phyloP scores from a whole-genome alignment of 2,113 vertebrate species.

The Crypturellus undulatus region DNA sequence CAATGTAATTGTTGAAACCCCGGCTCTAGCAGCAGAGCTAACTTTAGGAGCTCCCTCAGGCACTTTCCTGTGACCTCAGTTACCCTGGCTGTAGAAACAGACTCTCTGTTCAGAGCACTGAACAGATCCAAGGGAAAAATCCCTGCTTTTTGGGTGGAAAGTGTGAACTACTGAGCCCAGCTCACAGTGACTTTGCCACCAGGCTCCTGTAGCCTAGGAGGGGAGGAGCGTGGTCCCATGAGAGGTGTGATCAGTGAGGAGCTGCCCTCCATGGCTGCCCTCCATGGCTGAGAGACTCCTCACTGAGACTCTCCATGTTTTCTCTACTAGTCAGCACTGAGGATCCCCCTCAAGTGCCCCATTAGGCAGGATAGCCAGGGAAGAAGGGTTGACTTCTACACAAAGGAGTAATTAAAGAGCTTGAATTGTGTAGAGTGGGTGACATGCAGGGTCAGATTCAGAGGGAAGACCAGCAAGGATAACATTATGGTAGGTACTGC shows the following conservation, averaged over 20 bases:
- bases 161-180: background rate
- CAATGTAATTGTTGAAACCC: background rate
- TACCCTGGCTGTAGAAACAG: background rate
- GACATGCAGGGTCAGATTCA: background rate
- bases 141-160: background rate
- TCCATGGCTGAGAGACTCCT: no score
- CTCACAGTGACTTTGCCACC: background rate
- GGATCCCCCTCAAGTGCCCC: background rate
- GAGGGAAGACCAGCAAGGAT: background rate
- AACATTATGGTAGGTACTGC: background rate
- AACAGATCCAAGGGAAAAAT: background rate
- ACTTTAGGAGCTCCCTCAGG: background rate
- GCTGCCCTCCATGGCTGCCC: no score
- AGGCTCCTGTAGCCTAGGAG: background rate
- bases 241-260: background rate
- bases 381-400: background rate
- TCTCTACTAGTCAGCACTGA: background rate
- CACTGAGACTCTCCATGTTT: background rate
- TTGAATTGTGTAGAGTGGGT: background rate
- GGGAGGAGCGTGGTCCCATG: background rate
- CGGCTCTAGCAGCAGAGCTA: background rate
- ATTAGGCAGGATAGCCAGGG: background rate
- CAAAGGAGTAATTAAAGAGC: background rate
- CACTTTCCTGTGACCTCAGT: background rate
- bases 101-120: background rate